Evolutionary conservation across 2,113 vertebrate species (phyloP).

Genomic region (Hemichromis elongatus): DNA sequence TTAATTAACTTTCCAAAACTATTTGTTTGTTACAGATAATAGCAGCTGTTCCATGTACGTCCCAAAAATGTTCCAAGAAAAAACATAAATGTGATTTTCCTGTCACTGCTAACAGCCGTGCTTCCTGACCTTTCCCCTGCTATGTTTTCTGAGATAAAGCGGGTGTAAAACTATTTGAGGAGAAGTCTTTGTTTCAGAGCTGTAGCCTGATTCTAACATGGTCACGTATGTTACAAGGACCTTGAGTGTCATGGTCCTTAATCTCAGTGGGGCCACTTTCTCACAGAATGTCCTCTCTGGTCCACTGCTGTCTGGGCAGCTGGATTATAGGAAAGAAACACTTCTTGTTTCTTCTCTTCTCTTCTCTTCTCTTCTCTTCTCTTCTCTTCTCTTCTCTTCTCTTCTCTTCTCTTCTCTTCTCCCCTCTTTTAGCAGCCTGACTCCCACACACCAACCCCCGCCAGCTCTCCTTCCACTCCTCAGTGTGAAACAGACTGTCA

Average conservation of each 20-base stretch:
- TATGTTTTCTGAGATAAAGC: neutral
- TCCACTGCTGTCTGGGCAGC: constrained; percentile 17
- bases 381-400: neutral
- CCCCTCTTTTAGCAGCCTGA: neutral
- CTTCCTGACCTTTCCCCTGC: neutral
- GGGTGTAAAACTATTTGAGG: neutral
- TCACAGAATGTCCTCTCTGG: constrained; percentile 37
- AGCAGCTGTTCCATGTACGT: neutral
- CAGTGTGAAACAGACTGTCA: constrained; percentile 18
- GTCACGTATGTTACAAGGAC: constrained; percentile 44
- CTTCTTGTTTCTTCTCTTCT: neutral
- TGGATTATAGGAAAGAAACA: constrained; percentile 23
- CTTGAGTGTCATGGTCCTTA: constrained; percentile 48
- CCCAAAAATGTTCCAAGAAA: neutral
- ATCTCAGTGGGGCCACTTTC: constrained; percentile 49
- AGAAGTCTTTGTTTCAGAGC: constrained; percentile 9
- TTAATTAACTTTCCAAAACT: neutral
- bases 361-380: neutral
- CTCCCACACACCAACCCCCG: neutral
- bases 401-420: neutral
- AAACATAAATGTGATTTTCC: neutral
- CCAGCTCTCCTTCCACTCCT: constrained; percentile 13
- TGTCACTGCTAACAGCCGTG: neutral
- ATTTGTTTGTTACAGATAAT: neutral
- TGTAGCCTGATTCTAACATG: constrained; percentile 9